Conservation (phyloP, 1,140 invertebrate genomes). For the Drosophila nannoptera region DNA sequence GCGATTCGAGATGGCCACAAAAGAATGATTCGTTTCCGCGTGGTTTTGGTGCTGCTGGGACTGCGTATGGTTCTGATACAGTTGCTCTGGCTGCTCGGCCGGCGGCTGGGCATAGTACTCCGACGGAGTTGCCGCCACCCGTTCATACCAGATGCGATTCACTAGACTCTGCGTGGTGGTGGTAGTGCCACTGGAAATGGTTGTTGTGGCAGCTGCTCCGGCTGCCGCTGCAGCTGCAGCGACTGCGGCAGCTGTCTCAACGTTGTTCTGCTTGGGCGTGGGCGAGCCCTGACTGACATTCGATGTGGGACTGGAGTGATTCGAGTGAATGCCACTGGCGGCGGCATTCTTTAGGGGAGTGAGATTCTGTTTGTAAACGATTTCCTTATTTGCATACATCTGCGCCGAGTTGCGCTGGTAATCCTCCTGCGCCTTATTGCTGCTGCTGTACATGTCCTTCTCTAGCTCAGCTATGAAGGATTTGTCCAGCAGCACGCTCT, state of each 20-base stretch:
- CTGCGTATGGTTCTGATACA: constrained; percentile 65
- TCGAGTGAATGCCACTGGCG: constrained; percentile 34
- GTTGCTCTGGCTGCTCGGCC: constrained; percentile 46
- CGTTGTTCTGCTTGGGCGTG: constrained; percentile 62
- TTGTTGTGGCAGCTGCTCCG: background rate
- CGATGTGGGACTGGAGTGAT: constrained; percentile 59
- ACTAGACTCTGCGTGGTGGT: constrained; percentile 76
- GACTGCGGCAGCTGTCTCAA: constrained; percentile 44
- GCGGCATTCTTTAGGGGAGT: constrained; percentile 69
- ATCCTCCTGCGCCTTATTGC: constrained; percentile 65
- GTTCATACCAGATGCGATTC: constrained; percentile 80
- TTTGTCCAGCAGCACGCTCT: constrained; percentile 79
- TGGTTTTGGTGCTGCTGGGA: constrained; percentile 25
- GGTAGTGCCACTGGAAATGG: background rate
- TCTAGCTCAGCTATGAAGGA: constrained; percentile 83
- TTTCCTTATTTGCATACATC: constrained; percentile 79
- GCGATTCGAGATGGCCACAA: constrained; percentile 76
- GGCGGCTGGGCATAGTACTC: constrained; percentile 68
- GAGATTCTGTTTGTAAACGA: constrained; percentile 70
- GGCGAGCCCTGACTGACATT: constrained; percentile 29
- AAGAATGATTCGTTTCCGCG: constrained; percentile 63
- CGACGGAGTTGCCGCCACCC: constrained; percentile 50
- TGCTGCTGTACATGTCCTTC: constrained; percentile 80
- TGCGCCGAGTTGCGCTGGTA: constrained; percentile 79
- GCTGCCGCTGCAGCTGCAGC: constrained; percentile 11